phyloP scores from a whole-genome alignment of 1,140 invertebrate genomes.

The Acromyrmex charruanus region DNA sequence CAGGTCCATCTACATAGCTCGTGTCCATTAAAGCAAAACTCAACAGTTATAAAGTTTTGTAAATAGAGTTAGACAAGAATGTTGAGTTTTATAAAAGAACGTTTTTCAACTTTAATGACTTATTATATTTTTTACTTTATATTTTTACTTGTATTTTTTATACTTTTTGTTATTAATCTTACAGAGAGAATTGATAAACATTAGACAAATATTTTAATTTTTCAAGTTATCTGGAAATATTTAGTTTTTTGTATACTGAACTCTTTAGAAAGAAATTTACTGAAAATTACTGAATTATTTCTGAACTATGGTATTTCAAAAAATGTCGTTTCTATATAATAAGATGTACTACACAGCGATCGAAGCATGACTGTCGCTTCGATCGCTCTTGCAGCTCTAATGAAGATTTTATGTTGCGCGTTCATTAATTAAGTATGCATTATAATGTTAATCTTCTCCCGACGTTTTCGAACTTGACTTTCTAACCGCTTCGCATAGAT shows the following conservation, averaged over 20 bases:
- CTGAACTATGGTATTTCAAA: neutral
- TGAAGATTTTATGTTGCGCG: conserved; percentile 67
- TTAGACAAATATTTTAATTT: neutral
- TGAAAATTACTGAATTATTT: conserved; percentile 1
- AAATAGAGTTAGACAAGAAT: neutral
- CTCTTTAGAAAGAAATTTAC: neutral
- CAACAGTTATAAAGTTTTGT: neutral
- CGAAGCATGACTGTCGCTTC: conserved; percentile 17
- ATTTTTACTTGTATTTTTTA: neutral
- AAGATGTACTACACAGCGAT: neutral
- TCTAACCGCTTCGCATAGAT: conserved; percentile 29
- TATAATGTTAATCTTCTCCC: conserved; percentile 56
- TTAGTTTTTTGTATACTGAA: neutral
- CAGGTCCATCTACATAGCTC: neutral
- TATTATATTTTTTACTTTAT: neutral
- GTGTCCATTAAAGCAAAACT: neutral
- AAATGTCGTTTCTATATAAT: neutral
- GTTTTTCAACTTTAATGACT: neutral
- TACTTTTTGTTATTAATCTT: neutral
- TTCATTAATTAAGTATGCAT: conserved; percentile 64
- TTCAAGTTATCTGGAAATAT: neutral
- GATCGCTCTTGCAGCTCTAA: conserved; percentile 46
- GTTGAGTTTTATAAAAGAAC: neutral
- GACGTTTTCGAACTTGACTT: conserved; percentile 51
- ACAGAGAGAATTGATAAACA: neutral